A percentile compares a stretch with the other conserved stretches of the same genome.
Conservation (phyloP, 1,140 invertebrate genomes). For the Geopemphigus sp. region DNA sequence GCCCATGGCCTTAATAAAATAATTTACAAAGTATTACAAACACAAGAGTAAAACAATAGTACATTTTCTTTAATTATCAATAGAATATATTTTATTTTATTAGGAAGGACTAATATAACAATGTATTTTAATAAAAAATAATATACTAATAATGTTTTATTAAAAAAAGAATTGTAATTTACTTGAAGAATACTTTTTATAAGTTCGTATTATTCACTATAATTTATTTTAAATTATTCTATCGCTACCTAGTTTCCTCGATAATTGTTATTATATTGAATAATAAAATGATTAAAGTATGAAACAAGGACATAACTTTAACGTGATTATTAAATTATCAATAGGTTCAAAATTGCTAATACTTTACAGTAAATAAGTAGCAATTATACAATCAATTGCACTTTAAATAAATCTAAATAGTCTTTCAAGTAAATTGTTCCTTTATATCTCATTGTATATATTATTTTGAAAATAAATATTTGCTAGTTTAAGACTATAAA, state of each 20-base stretch:
- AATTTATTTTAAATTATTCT: not conserved
- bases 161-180: no score
- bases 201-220: not conserved
- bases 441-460: not conserved
- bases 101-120: no score
- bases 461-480: not conserved
- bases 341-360: not conserved
- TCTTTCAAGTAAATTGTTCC: no score
- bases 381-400: not conserved
- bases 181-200: no score
- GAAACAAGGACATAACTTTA: not conserved
- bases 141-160: no score
- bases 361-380: no score
- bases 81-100: no score
- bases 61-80: not conserved
- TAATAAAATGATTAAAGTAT: not conserved
- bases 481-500: not conserved
- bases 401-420: not conserved
- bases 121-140: no score
- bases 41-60: not conserved
- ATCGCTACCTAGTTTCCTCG: not conserved
- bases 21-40: not conserved
- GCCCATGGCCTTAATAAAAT: conserved; percentile 18
- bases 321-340: not conserved
- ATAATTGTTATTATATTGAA: not conserved